Base-by-base conservation (phyloP, 2,113 vertebrate species). In the Empidonax traillii region DNA sequence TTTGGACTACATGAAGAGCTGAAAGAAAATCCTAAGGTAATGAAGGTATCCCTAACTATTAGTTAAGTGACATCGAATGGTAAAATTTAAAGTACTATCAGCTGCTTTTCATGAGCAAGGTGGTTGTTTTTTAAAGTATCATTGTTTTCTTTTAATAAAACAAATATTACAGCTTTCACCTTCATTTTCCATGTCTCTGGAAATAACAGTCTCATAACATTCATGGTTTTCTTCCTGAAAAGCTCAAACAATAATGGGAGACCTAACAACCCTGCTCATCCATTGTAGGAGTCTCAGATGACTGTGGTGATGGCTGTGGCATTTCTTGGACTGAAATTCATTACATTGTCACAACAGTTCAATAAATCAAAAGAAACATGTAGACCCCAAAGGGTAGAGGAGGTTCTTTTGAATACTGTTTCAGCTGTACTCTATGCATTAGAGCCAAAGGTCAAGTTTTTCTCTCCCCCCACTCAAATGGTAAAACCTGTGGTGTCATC, bases 361-460 rank as follows among this genome's bases (percentile, higher is more conserved):
- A 92, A 95, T 93, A 97, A 95, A 95, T 85, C 89, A 92, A 92
- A 96, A 91, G 62, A 66, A 95, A 87, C 77, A 7, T 19, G 41
- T 83, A 53, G 66, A 91, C 78, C 68, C 71, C 73, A 94, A 95
- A 90, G 81, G 62, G 39, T 63, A 89, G 51, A 88, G 72, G 47
- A 86, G 27, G 82, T 92, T 79, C 47, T 85, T 85, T 84, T 63
- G 75, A 95, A 76, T 73, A 79, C 56, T 55, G n/a, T 74, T 90
- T 66, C n/a, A 55, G 33, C 59, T 73, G 39, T 43, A 71, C 58
- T 85, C 46, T 46, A 37, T 72, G 33, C 66, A 37, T 17, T 39
- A 76, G 35, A 85, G 55, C 15, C 65, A 91, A 90, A 97, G 73
- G 78, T 95, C 86, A 90, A 47, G 10, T 71, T 65, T 90, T 85